These are phyloP conservation scores for Drosophila longiperda DNA, from an alignment of 2,888 invertebrate species.

Conservation along the genomic window DNA sequence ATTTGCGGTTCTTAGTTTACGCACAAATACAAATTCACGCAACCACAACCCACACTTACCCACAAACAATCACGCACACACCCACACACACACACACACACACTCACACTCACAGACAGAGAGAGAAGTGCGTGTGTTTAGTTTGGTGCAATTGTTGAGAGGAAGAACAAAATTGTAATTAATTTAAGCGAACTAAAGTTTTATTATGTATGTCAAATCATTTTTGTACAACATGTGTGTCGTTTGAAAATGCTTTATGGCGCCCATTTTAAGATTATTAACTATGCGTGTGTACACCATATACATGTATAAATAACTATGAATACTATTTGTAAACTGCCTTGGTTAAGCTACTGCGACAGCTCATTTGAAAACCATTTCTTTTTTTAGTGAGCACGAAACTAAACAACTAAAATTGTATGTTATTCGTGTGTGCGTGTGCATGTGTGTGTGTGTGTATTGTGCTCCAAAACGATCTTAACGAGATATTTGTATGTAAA, in stretches of 20 bases:
- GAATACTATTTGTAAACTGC: slow-evolving; percentile 76
- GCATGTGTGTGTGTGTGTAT: slow-evolving; percentile 8
- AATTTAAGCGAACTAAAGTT: slow-evolving; percentile 78
- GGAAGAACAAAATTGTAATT: slow-evolving; percentile 73
- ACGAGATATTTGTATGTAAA: slow-evolving; percentile 44
- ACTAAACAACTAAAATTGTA: slow-evolving; percentile 31
- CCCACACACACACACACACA: slow-evolving; percentile 14
- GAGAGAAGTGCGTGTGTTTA: slow-evolving; percentile 44
- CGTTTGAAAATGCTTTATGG: slow-evolving; percentile 67
- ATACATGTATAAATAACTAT: slow-evolving; percentile 51
- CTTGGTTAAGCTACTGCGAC: slow-evolving; percentile 66
- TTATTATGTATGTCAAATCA: slow-evolving; percentile 73
- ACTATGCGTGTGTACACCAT: slow-evolving; percentile 35
- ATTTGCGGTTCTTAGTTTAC: slow-evolving; percentile 29
- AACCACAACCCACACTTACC: slow-evolving; percentile 13
- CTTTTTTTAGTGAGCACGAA: slow-evolving; percentile 63
- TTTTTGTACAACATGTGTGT: slow-evolving; percentile 75
- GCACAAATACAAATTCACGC: slow-evolving; percentile 28
- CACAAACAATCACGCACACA: slow-evolving; percentile 15
- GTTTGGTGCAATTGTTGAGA: slow-evolving; percentile 73
- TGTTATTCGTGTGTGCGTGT: slow-evolving; percentile 35
- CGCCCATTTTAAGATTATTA: slow-evolving; percentile 72
- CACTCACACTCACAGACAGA: slow-evolving; percentile 12
- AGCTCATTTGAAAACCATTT: slow-evolving; percentile 43
- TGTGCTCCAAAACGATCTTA: slow-evolving; percentile 35